Base-by-base conservation (phyloP, 2,888 invertebrate genomes). In the Hedya salicella region DNA sequence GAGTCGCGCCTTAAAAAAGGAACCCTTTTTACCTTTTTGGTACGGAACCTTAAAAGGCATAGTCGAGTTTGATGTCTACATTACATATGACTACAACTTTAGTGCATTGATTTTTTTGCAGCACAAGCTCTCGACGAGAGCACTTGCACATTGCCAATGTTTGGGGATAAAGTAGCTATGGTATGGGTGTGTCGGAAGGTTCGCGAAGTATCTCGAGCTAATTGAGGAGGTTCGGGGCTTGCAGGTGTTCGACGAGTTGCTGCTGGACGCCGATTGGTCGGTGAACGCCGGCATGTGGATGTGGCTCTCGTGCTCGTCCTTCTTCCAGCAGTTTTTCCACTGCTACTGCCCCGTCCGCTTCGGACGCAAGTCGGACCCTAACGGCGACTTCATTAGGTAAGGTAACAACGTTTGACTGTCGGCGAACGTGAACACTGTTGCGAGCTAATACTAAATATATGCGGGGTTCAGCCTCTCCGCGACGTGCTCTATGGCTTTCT, bases 241-340 rank as follows among this genome's bases (percentile, higher is more conserved):
- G 36, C 78, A 96, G 96, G 96, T 97, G 30, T 97, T 97, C 82
- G 97, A 97, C 77, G 96, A 97, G 84, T 85, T 97, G 9, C 87
- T 97, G 8, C 87, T 97, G 66, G 97, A 97, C 79, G 96, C 96
- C 0, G 97, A 97, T 85, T 97, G 96, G 96, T 96, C 96, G 5
- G 96, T 97, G 30, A 97, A 97, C 85, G 97, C 97, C 0, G 97
- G 97, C 36, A 96, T 95, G 94, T 97, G 97, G 97, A 96, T 97
- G 96, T 97, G 97, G 97, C 88, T 96, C 5, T 96, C 96, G 1
- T 96, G 96, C 81, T 96, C 96, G 5, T 96, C 97, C 16, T 97
- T 97, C 87, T 97, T 97, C 81, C 96, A 97, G 79, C 96, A 97
- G 83, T 97, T 97, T 85, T 96, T 96, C 78, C 96, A 96, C 78